These are phyloP conservation scores for Drosophila murphyi DNA, from an alignment of 1,140 invertebrate genomes.

Conservation along the genomic window DNA sequence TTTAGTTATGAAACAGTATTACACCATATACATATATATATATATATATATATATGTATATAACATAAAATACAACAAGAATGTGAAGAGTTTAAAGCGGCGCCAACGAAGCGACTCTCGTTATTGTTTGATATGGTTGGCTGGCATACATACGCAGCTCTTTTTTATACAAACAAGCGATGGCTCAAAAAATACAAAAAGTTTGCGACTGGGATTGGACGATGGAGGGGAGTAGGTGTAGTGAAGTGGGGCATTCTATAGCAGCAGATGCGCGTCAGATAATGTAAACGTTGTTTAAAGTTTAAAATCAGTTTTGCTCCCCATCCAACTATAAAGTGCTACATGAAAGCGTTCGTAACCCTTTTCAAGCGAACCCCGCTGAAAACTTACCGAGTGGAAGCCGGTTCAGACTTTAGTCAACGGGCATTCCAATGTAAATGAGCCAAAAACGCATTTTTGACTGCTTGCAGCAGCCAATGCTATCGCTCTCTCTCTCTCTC, in stretches of 20 bases:
- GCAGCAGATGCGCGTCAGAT: slow-evolving; percentile 46
- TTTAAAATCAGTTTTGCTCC: slow-evolving; percentile 59
- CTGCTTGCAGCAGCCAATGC: slow-evolving; percentile 11
- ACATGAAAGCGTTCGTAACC: slow-evolving; percentile 39
- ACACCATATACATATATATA: slow-evolving; percentile 25
- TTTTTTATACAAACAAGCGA: slow-evolving; percentile 47
- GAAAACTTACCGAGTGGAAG: slow-evolving; percentile 54
- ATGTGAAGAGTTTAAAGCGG: slow-evolving; percentile 64
- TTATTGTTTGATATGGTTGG: slow-evolving; percentile 46
- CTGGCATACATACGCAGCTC: slow-evolving; percentile 71
- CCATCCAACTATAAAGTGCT: slow-evolving; percentile 69
- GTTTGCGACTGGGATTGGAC: slow-evolving; percentile 56
- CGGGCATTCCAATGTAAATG: slow-evolving; percentile 58
- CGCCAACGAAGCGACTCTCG: slow-evolving; percentile 39
- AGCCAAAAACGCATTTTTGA: slow-evolving; percentile 42
- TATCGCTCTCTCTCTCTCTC: background rate
- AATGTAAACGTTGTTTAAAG: slow-evolving; percentile 80
- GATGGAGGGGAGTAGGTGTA: slow-evolving; percentile 29
- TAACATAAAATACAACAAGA: slow-evolving; percentile 40
- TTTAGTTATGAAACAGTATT: slow-evolving; percentile 81
- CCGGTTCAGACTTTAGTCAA: slow-evolving; percentile 38
- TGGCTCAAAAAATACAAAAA: slow-evolving; percentile 34
- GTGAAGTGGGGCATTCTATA: slow-evolving; percentile 7
- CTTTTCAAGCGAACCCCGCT: slow-evolving; percentile 15
- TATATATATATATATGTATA: no score